phyloP scores from a whole-genome alignment of 2,113 vertebrate genomes.

The Cacatua alba region DNA sequence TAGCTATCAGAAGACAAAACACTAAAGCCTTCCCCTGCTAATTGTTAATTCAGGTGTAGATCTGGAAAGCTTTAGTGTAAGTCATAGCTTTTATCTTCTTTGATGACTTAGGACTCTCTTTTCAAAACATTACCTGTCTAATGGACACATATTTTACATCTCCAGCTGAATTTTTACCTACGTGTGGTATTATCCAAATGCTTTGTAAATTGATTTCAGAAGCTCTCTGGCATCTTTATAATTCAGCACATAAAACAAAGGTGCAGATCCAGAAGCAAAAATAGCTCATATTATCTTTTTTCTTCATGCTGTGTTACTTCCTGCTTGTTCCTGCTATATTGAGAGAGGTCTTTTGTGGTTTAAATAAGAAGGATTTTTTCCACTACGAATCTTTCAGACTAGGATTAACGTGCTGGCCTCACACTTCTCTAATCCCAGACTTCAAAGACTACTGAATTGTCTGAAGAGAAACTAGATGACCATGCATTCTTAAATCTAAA shows the following conservation, averaged over 20 bases:
- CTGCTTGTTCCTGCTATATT: background rate
- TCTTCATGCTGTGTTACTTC: background rate
- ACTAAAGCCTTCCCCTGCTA: slow-evolving; percentile 6
- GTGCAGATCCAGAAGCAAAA: background rate
- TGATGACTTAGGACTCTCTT: slow-evolving; percentile 55
- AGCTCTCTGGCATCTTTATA: background rate
- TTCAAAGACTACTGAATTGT: background rate
- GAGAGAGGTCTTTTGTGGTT: background rate
- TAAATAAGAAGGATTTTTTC: background rate
- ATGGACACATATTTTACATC: slow-evolving; percentile 20
- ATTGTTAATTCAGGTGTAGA: slow-evolving; percentile 46
- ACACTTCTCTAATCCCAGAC: background rate
- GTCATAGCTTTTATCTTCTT: slow-evolving; percentile 57
- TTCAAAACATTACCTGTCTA: slow-evolving; percentile 7
- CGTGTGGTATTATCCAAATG: background rate
- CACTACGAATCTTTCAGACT: background rate
- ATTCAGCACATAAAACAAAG: background rate
- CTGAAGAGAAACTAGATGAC: background rate
- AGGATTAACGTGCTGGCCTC: background rate
- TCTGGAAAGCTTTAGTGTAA: slow-evolving; percentile 26
- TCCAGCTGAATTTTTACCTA: slow-evolving; percentile 1
- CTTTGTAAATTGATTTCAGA: background rate
- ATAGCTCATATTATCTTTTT: background rate
- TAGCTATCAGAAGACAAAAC: slow-evolving; percentile 18
- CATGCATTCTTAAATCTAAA: background rate